Conservation (phyloP, 2,113 vertebrate genomes). For the Aepyceros melampus region DNA sequence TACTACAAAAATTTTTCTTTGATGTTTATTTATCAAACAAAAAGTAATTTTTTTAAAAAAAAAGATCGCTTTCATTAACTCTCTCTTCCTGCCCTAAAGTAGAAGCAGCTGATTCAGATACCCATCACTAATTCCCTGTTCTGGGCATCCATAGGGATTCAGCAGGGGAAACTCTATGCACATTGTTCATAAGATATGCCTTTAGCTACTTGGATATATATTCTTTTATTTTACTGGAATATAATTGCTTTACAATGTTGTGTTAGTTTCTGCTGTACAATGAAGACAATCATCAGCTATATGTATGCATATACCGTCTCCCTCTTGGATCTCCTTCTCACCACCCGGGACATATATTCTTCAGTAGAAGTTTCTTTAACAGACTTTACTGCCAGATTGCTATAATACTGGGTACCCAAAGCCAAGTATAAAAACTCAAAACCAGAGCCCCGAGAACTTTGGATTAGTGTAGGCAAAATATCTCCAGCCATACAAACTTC, state of each 20-base stretch:
- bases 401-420: background rate
- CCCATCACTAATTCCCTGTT: background rate
- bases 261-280: background rate
- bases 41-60: background rate
- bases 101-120: background rate
- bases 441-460: background rate
- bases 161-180: background rate
- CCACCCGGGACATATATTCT: background rate
- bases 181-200: background rate
- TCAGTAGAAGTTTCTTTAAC: background rate
- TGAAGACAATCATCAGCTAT: background rate
- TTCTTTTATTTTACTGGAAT: background rate
- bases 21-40: background rate
- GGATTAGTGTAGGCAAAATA: background rate
- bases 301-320: background rate
- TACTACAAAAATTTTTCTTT: background rate
- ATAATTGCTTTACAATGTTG: background rate
- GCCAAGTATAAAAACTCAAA: background rate
- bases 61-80: background rate
- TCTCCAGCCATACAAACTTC: background rate
- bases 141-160: background rate
- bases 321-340: background rate
- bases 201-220: background rate
- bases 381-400: background rate
- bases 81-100: background rate